Evolutionary conservation across 2,888 invertebrate species (phyloP), one percentile per base, ranked within the genome.

Genomic region (Fragum fragum): DNA sequence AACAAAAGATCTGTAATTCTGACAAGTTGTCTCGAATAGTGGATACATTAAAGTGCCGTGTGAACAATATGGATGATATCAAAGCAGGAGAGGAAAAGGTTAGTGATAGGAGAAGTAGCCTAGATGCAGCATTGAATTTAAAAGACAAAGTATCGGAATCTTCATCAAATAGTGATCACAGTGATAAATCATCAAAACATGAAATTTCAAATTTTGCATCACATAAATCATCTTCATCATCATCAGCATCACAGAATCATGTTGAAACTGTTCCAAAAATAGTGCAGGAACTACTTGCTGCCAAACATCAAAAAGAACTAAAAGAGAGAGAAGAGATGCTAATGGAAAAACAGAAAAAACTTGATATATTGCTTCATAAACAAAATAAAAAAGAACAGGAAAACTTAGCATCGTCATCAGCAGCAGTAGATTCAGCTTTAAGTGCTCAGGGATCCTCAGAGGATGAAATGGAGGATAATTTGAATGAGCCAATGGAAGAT

Each of bases 1-100:
- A 90, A 76, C 88, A 90, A 73, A 92, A 91, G 86, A 92, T 92
- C 73, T 88, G 89, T 42, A 89, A 90, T 68, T 91, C 92, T 9
- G 88, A 90, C 59, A 91, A 91, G 74, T 79, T 92, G 68, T 91
- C 88, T 81, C 85, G 87, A 55, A 92, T 92, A 82, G 90, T 92
- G 1, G 92, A 92, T 76, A 88, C 91, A 0, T 80, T 92, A 42
- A 92, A 92, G 78, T 91, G 91, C 73, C 86, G 90, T 79, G 92
- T 92, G 79, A 88, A 90, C 82, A 91, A 91, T 81, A 90, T 90
- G 81, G 91, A 91, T 70, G 88, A 88, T 47, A 90, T 85, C 73
- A 79, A 75, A 71, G 59, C 42, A 32, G 69, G 28, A 9, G 61
- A 76, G 18, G 77, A 77, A 16, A 61, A 74, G 47, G 73, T 73